Conservation (phyloP, 1,140 invertebrate genomes). For the Acromyrmex charruanus region DNA sequence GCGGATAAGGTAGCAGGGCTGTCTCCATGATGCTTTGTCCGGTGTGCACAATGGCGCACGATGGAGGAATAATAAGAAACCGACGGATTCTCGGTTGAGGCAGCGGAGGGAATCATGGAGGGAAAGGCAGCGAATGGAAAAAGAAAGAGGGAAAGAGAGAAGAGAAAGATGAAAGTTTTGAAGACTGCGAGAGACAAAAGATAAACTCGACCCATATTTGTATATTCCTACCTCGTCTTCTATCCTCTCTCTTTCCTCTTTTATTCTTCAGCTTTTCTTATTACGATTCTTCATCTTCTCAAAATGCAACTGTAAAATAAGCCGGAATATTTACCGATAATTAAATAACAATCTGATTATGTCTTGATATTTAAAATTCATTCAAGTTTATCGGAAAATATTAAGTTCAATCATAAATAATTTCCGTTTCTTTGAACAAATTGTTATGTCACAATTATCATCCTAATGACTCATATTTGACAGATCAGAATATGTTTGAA, state of each 20-base stretch:
- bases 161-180: neutral
- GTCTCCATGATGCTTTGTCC: conserved; percentile 79
- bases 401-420: no score
- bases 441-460: no score
- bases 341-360: neutral
- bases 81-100: conserved; percentile 80
- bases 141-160: conserved; percentile 55
- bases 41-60: conserved; percentile 78
- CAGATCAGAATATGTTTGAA: no score
- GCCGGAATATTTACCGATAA: neutral
- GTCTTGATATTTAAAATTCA: neutral
- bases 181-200: conserved; percentile 79
- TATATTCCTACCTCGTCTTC: conserved; percentile 78
- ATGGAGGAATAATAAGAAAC: conserved; percentile 82
- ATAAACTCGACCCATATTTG: conserved; percentile 83
- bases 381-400: neutral
- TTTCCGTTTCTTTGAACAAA: no score
- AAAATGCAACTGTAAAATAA: neutral
- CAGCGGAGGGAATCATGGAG: conserved; percentile 35
- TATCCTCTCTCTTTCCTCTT: conserved; percentile 4
- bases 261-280: conserved; percentile 19
- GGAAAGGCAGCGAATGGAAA: conserved; percentile 36
- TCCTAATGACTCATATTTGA: no score
- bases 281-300: conserved; percentile 31
- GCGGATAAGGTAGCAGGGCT: conserved; percentile 76